phyloP scores from a whole-genome alignment of 1,140 invertebrate species.

The Eupeodes corollae region DNA sequence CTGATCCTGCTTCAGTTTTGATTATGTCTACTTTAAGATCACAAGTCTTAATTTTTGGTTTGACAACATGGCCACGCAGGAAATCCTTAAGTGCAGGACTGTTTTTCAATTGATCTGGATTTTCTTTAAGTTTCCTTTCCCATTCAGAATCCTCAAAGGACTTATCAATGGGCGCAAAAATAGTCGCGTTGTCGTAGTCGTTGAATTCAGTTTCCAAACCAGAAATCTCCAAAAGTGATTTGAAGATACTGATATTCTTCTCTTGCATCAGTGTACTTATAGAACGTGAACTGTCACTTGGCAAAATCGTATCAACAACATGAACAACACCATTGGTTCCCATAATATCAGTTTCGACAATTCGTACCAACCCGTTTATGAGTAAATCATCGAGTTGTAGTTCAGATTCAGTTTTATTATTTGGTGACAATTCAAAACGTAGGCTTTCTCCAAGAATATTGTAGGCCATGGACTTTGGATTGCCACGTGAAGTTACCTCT shows the following conservation, averaged over 20 bases:
- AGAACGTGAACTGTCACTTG: conserved; percentile 43
- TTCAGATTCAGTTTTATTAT: conserved; percentile 11
- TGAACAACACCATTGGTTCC: conserved; percentile 60
- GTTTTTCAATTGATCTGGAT: conserved; percentile 31
- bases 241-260: conserved; percentile 41
- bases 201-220: conserved; percentile 45
- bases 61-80: conserved; percentile 46
- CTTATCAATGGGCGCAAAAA: conserved; percentile 52
- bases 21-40: conserved; percentile 43
- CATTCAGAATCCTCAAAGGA: conserved; percentile 42
- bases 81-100: conserved; percentile 42
- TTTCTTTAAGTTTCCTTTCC: conserved; percentile 33
- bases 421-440: conserved; percentile 40
- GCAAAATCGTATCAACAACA: conserved; percentile 52
- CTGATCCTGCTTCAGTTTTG: conserved; percentile 38
- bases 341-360: conserved; percentile 40
- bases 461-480: conserved; percentile 41
- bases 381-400: conserved; percentile 13
- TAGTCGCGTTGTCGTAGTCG: conserved; percentile 46
- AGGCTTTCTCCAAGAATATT: conserved; percentile 44
- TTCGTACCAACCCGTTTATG: conserved; percentile 39
- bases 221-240: conserved; percentile 41
- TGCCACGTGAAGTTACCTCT: conserved; percentile 40
- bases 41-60: conserved; percentile 39
- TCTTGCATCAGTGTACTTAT: conserved; percentile 37